Conservation (phyloP, 2,113 vertebrate species). For the Clarias macrocephalus region DNA sequence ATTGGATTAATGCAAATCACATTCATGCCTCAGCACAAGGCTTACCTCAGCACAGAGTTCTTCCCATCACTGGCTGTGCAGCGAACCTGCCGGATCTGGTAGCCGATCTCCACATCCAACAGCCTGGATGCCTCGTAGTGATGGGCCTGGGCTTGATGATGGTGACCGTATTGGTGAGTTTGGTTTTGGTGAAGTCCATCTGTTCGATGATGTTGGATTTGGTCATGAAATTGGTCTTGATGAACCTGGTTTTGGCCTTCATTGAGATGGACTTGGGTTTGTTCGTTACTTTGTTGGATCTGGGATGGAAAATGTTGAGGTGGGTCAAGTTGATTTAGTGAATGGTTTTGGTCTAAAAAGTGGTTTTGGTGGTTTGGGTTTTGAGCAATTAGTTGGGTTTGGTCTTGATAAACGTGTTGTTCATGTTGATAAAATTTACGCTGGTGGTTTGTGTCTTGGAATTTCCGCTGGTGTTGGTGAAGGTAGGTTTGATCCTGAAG, state of each 20-base stretch:
- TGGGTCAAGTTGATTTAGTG: neutral
- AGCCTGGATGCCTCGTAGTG: slow-evolving; percentile 60
- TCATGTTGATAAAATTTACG: neutral
- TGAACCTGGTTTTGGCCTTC: neutral
- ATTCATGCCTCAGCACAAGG: neutral
- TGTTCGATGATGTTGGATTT: neutral
- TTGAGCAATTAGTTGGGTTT: neutral
- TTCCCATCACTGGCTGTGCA: slow-evolving; percentile 86
- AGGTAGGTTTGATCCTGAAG: neutral
- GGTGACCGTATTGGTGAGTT: slow-evolving; percentile 49
- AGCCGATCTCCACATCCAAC: slow-evolving; percentile 82
- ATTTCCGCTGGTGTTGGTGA: neutral
- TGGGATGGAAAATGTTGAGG: too few species aligned
- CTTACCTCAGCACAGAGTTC: slow-evolving; percentile 84
- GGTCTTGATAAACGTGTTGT: neutral
- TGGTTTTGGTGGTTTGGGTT: neutral
- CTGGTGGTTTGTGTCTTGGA: neutral
- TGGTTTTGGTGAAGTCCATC: neutral
- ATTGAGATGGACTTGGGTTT: neutral
- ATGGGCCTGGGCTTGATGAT: slow-evolving; percentile 54
- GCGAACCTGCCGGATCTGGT: slow-evolving; percentile 83
- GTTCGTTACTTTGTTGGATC: neutral
- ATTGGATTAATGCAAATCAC: slow-evolving; percentile 15
- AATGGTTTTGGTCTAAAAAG: neutral
- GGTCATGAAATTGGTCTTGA: neutral